Evolutionary conservation across 1,140 invertebrate genomes (phyloP).

Genomic region (Andricus grossulariae): DNA sequence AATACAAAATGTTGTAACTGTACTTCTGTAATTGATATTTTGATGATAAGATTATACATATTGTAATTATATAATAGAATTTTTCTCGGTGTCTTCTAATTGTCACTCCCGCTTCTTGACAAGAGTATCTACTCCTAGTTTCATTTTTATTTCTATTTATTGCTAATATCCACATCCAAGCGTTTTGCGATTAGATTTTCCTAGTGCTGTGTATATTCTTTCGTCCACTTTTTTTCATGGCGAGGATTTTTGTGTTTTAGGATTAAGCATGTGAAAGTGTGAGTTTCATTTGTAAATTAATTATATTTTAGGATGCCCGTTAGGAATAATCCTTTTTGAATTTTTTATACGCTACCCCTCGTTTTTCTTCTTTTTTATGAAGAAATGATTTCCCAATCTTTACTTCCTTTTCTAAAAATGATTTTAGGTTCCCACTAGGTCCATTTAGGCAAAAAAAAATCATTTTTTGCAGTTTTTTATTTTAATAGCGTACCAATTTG

Average conservation of each 20-base stretch:
- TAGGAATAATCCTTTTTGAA: too few relatives aligned
- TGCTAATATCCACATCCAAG: too few relatives aligned
- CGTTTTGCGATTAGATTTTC: neutral
- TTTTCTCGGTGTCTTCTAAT: slow-evolving; percentile 2
- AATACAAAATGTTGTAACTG: slow-evolving; percentile 51
- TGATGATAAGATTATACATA: slow-evolving; percentile 52
- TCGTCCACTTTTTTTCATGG: neutral
- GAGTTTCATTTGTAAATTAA: neutral
- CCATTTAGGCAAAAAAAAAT: too few relatives aligned
- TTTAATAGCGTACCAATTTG: too few relatives aligned
- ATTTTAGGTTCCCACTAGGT: too few relatives aligned
- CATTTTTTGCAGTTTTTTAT: too few relatives aligned
- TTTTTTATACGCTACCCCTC: too few relatives aligned
- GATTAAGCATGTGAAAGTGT: neutral
- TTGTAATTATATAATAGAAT: neutral
- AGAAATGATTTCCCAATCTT: too few relatives aligned
- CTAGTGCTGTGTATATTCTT: neutral
- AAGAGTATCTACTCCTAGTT: neutral
- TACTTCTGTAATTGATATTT: slow-evolving; percentile 61
- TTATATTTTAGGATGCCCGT: neutral
- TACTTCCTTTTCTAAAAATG: too few relatives aligned
- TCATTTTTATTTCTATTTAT: neutral
- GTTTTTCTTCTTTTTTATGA: too few relatives aligned
- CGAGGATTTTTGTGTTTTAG: slow-evolving; percentile 1
- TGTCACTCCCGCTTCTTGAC: neutral